Evolutionary conservation across 2,888 invertebrate genomes (phyloP).

Genomic region (Tillus elongatus): DNA sequence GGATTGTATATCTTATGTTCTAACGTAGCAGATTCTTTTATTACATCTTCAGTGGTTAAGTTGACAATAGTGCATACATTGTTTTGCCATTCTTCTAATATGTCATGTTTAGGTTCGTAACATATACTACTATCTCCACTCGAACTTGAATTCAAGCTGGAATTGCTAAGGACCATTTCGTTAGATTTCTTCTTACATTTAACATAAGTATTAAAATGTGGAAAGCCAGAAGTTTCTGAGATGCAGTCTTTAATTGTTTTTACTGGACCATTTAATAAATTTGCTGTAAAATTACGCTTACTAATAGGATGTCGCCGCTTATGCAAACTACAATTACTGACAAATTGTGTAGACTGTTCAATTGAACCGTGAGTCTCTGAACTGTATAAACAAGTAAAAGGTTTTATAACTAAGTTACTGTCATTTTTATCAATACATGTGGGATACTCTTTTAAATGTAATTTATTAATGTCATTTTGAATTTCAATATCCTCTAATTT

Average conservation of each 20-base stretch:
- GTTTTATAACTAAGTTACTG: neutral
- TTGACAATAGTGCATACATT: conserved; percentile 37
- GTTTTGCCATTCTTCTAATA: conserved; percentile 35
- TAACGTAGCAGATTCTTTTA: conserved; percentile 34
- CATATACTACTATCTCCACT: conserved; percentile 44
- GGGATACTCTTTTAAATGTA: too few relatives aligned
- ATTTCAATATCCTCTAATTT: conserved; percentile 26
- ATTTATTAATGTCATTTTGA: conserved; percentile 20
- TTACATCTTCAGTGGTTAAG: conserved; percentile 35
- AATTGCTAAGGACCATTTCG: conserved; percentile 46
- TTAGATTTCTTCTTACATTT: conserved; percentile 29
- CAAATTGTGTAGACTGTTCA: neutral
- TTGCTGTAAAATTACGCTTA: too few relatives aligned
- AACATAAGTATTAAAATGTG: neutral
- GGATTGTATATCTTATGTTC: conserved; percentile 25
- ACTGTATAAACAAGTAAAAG: neutral
- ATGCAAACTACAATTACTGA: neutral
- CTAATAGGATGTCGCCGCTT: neutral
- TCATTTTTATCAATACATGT: neutral
- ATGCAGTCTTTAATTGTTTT: neutral
- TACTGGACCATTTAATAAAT: too few relatives aligned
- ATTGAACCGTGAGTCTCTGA: neutral
- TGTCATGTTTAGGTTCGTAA: conserved; percentile 38
- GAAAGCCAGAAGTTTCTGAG: neutral
- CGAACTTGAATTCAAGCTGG: conserved; percentile 48